These are phyloP conservation scores for Parotia lawesii DNA, from an alignment of 2,113 vertebrate species.

Conservation along the genomic window DNA sequence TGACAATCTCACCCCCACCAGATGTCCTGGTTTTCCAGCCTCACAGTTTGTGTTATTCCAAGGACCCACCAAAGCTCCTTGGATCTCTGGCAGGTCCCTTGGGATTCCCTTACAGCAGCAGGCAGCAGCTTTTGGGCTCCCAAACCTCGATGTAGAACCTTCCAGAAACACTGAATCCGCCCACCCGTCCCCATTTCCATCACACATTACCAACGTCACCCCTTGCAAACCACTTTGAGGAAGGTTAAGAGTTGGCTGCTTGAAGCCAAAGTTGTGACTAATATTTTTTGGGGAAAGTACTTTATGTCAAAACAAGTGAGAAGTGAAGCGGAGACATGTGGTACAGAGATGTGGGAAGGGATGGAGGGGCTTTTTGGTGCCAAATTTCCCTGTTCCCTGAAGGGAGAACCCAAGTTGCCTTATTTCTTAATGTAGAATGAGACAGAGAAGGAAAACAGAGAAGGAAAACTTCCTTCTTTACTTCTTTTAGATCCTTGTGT, in stretches of 20 bases:
- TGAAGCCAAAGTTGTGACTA: conserved; percentile 1
- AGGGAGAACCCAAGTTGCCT: conserved; percentile 32
- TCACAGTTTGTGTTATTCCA: neutral
- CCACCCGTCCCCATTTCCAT: neutral
- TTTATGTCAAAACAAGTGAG: conserved; percentile 28
- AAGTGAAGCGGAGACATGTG: neutral
- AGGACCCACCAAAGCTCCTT: neutral
- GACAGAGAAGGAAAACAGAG: conserved; percentile 26
- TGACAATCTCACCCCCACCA: neutral
- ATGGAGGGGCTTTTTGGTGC: conserved; percentile 39
- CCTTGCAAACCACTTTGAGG: neutral
- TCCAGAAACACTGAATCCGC: neutral
- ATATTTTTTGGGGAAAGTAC: conserved; percentile 5
- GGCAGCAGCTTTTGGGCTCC: neutral
- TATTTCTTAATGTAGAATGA: conserved; percentile 33
- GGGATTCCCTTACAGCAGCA: neutral
- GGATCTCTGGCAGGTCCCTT: neutral
- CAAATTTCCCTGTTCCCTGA: conserved; percentile 40
- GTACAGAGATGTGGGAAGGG: neutral
- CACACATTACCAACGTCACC: neutral
- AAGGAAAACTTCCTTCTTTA: conserved; percentile 36
- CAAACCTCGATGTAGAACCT: neutral
- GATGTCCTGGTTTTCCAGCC: neutral
- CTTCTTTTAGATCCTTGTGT: neutral
- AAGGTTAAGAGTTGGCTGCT: conserved; percentile 12